Evolutionary conservation across 2,888 invertebrate genomes (phyloP).

Genomic region (Dermolepida albohirtum): DNA sequence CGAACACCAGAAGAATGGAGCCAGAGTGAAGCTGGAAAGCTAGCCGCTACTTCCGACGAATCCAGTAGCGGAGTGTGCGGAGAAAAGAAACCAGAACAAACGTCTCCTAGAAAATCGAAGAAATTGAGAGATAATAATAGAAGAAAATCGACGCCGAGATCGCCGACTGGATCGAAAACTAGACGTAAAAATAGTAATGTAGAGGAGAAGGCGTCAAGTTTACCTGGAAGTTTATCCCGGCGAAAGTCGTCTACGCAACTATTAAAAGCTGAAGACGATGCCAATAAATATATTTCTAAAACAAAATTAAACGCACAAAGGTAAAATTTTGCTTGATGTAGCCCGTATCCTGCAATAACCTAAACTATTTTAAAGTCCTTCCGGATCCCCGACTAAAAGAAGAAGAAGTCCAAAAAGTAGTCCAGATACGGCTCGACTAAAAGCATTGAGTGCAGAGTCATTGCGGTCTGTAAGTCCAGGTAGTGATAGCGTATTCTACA

Average conservation of each 20-base stretch:
- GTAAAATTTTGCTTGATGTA: slow-evolving; percentile 47
- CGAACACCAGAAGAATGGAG: slow-evolving; percentile 56
- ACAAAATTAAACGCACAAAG: slow-evolving; percentile 59
- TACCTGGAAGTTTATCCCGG: slow-evolving; percentile 70
- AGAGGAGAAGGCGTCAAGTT: slow-evolving; percentile 61
- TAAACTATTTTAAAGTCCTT: slow-evolving; percentile 61
- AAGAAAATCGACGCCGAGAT: slow-evolving; percentile 73
- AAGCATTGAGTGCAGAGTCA: slow-evolving; percentile 88
- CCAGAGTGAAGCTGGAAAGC: slow-evolving; percentile 44
- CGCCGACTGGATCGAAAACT: slow-evolving; percentile 67
- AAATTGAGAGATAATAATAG: slow-evolving; percentile 74
- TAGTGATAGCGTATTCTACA: slow-evolving; percentile 91
- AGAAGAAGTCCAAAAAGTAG: slow-evolving; percentile 56
- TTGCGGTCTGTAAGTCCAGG: slow-evolving; percentile 90
- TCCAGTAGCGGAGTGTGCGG: slow-evolving; percentile 62
- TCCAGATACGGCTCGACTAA: slow-evolving; percentile 70
- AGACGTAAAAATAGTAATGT: slow-evolving; percentile 52
- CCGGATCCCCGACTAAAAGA: slow-evolving; percentile 66
- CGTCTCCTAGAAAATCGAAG: slow-evolving; percentile 72
- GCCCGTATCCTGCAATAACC: not conserved
- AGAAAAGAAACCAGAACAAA: slow-evolving; percentile 52
- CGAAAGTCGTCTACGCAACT: slow-evolving; percentile 70
- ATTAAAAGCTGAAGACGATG: slow-evolving; percentile 52
- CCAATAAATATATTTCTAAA: slow-evolving; percentile 44
- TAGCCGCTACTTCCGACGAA: slow-evolving; percentile 63